phyloP scores from a whole-genome alignment of 2,888 invertebrate genomes.

The Acrobasis repandana region DNA sequence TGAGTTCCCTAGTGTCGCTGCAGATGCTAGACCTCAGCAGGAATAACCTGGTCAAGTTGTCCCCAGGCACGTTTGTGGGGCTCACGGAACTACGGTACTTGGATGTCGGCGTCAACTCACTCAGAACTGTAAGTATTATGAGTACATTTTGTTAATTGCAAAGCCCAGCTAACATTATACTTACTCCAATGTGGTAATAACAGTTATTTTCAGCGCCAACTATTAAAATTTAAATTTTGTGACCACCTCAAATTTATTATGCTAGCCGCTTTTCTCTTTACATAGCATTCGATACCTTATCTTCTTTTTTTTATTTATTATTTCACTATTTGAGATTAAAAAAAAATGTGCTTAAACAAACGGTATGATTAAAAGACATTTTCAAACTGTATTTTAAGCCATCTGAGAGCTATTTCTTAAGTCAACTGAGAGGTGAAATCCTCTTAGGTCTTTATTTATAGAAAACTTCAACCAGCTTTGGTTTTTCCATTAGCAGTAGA shows the following conservation, averaged over 20 bases:
- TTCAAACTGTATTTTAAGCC: too few species aligned
- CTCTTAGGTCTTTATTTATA: background rate
- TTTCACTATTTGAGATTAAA: too few species aligned
- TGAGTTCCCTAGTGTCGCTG: slow-evolving; percentile 85
- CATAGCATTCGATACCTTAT: too few species aligned
- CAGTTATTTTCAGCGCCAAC: background rate
- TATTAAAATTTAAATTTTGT: too few species aligned
- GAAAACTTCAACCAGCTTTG: background rate
- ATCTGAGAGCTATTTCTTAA: background rate
- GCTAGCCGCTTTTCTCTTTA: too few species aligned
- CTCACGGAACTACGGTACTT: slow-evolving; percentile 87
- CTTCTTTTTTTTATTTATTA: too few species aligned
- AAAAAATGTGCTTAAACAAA: too few species aligned
- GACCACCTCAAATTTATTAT: too few species aligned
- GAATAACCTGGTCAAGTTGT: slow-evolving; percentile 91
- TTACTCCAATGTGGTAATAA: background rate
- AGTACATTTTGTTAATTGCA: slow-evolving; percentile 11
- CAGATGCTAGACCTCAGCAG: slow-evolving; percentile 92
- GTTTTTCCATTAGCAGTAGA: background rate
- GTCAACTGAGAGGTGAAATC: background rate
- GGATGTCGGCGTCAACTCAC: slow-evolving; percentile 92
- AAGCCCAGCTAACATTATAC: background rate
- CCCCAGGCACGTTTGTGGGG: slow-evolving; percentile 91
- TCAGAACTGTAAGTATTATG: slow-evolving; percentile 88
- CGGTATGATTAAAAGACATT: too few species aligned